These are phyloP conservation scores for Pycnomerus fuliginosus DNA, from an alignment of 2,888 invertebrate species.

Conservation along the genomic window DNA sequence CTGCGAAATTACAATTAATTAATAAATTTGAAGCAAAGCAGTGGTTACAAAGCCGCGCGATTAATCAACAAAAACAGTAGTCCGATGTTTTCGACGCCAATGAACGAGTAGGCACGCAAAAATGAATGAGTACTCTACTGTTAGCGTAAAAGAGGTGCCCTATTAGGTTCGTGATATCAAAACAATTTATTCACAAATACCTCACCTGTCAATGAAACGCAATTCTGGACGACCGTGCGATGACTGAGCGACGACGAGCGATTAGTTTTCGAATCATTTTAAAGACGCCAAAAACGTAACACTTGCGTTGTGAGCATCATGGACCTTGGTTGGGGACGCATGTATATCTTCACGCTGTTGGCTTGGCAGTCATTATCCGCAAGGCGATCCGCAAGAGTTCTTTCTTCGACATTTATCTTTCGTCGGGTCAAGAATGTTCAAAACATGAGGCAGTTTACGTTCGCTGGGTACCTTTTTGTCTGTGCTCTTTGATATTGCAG, in stretches of 20 bases:
- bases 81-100: too few relatives aligned
- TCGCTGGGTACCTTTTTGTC: too few relatives aligned
- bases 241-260: slow-evolving; percentile 7
- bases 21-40: neutral
- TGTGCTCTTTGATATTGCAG: too few relatives aligned
- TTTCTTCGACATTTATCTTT: slow-evolving; percentile 3
- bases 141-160: slow-evolving; percentile 5
- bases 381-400: slow-evolving; percentile 11
- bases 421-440: too few relatives aligned
- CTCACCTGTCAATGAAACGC: slow-evolving; percentile 17
- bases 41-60: too few relatives aligned
- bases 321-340: slow-evolving; percentile 18
- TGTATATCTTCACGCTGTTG: slow-evolving; percentile 10
- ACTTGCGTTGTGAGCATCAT: slow-evolving; percentile 9
- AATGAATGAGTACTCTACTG: too few relatives aligned
- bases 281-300: slow-evolving; percentile 7
- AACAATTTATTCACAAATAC: slow-evolving; percentile 19
- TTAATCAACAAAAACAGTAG: too few relatives aligned
- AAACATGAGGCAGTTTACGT: too few relatives aligned
- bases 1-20: slow-evolving; percentile 12
- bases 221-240: slow-evolving; percentile 11
- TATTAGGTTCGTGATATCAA: slow-evolving; percentile 15
- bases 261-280: slow-evolving; percentile 10
- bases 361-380: slow-evolving; percentile 7
- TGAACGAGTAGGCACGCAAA: too few relatives aligned